Conservation (phyloP, 1,140 invertebrate species). For the Apis cerana region DNA sequence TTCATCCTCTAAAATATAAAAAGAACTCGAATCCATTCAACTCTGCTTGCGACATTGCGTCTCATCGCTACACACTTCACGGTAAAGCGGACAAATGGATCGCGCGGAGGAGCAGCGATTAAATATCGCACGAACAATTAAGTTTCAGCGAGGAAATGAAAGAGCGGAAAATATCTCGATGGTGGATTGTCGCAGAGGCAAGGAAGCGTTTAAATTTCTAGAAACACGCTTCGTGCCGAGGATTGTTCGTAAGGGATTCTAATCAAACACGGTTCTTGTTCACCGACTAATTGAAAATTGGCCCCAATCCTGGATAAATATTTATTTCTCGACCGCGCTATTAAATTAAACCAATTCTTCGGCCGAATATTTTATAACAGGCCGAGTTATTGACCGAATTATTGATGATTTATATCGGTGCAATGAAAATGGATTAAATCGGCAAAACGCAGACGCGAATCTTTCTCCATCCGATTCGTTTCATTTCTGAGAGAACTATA, state of each 20-base stretch:
- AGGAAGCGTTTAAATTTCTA: constrained; percentile 35
- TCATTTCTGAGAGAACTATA: background rate
- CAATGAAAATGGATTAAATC: background rate
- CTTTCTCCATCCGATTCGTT: background rate
- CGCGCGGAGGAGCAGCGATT: background rate
- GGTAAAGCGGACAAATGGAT: background rate
- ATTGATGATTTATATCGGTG: background rate
- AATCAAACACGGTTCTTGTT: constrained; percentile 35
- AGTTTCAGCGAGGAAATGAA: background rate
- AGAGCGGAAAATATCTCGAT: background rate
- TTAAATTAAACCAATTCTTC: constrained; percentile 15
- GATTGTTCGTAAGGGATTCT: constrained; percentile 27
- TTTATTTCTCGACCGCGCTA: constrained; percentile 9
- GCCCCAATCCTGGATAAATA: background rate
- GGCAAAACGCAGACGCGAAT: background rate
- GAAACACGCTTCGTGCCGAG: background rate
- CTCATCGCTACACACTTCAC: no score
- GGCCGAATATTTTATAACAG: constrained; percentile 1
- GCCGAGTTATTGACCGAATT: background rate
- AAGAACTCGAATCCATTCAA: no score
- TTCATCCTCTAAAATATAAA: no score
- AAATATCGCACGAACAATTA: constrained; percentile 15
- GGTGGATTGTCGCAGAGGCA: background rate
- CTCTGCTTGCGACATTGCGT: no score
- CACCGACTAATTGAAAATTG: constrained; percentile 37